phyloP scores from a whole-genome alignment of 2,888 invertebrate species.

The Dendrolimus houi region DNA sequence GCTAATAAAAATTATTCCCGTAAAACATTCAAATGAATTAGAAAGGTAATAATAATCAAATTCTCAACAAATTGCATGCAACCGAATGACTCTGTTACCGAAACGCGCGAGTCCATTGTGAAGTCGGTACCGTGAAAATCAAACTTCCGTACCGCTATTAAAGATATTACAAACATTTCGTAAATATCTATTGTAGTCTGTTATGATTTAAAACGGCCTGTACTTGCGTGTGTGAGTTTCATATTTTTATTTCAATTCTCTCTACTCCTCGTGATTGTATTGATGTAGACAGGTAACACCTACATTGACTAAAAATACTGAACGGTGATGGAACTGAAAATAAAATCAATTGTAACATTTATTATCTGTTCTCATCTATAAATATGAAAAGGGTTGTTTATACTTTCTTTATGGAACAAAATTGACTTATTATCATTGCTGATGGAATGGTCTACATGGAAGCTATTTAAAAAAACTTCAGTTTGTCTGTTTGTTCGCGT shows the following conservation, averaged over 20 bases:
- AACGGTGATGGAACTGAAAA: not conserved
- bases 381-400: conserved; percentile 2
- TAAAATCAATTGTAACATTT: not conserved
- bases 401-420: conserved; percentile 10
- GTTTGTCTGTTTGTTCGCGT: no score
- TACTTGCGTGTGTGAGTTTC: not conserved
- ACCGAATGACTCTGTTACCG: conserved; percentile 25
- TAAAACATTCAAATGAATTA: conserved; percentile 32
- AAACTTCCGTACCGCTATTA: conserved; percentile 48
- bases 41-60: conserved; percentile 36
- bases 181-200: conserved; percentile 38
- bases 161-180: conserved; percentile 39
- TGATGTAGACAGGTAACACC: conserved; percentile 22
- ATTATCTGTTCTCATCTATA: no score
- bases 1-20: conserved; percentile 33
- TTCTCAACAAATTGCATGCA: conserved; percentile 33
- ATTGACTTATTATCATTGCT: no score
- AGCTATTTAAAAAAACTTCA: no score
- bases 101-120: conserved; percentile 43
- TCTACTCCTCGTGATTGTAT: conserved; percentile 19
- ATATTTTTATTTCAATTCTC: not conserved
- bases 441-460: no score
- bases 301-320: conserved; percentile 8
- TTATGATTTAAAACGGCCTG: conserved; percentile 19
- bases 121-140: conserved; percentile 45